Evolutionary conservation across 2,113 vertebrate genomes (phyloP).

Genomic region (Mus musculus): DNA sequence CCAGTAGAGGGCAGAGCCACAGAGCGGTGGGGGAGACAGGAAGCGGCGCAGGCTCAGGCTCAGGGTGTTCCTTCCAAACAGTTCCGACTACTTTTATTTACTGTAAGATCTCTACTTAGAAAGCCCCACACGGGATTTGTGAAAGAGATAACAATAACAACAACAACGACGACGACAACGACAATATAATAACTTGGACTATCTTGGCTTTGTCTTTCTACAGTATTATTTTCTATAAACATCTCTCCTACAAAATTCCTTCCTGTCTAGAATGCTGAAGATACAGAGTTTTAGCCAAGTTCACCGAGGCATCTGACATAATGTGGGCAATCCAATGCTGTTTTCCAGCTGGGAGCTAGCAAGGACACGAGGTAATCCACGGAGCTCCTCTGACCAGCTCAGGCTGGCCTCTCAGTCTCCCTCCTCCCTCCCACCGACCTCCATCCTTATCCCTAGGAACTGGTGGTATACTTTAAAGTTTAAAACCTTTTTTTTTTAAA

Average conservation of each 20-base stretch:
- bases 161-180: not conserved
- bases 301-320: not conserved
- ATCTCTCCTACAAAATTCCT: conserved; percentile 23
- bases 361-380: not conserved
- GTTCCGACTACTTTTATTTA: not conserved
- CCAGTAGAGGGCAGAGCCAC: not conserved
- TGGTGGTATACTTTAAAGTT: not conserved
- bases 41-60: not conserved
- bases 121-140: not conserved
- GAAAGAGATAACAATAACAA: not conserved
- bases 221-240: conserved; percentile 1
- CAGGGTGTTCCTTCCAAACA: not conserved
- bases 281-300: not conserved
- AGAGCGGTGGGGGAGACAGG: not conserved
- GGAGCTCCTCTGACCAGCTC: not conserved
- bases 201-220: not conserved
- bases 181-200: not conserved
- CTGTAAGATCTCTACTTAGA: not conserved
- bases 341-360: not conserved
- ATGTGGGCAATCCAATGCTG: not conserved
- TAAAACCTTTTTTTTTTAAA: not conserved
- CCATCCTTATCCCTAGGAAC: not conserved
- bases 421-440: not conserved
- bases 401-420: not conserved
- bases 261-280: conserved; percentile 16